Conservation (phyloP, 2,113 vertebrate species). For the Tenrec ecaudatus region DNA sequence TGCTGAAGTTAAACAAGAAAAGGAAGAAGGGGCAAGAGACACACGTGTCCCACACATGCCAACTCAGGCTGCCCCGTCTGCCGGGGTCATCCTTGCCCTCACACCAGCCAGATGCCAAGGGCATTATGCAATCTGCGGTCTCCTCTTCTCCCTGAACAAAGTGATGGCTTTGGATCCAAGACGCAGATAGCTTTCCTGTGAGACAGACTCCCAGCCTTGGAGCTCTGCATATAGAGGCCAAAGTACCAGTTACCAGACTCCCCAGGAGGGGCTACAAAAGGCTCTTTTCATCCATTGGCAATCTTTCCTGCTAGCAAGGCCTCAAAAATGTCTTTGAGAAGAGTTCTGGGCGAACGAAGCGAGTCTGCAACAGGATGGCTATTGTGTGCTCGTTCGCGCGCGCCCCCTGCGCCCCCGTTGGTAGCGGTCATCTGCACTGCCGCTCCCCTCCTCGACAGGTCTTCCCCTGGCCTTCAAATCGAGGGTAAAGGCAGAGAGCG, state of each 20-base stretch:
- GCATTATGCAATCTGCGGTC: conserved; percentile 61
- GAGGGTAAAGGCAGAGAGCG: neutral
- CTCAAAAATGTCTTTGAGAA: conserved; percentile 56
- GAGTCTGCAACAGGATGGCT: neutral
- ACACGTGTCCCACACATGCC: conserved; percentile 44
- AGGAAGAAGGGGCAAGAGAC: neutral
- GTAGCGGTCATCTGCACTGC: neutral
- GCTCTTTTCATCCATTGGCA: conserved; percentile 54
- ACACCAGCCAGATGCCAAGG: conserved; percentile 65
- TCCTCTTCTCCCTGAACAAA: conserved; percentile 63
- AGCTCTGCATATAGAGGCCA: conserved; percentile 4
- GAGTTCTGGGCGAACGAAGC: neutral
- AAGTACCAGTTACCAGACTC: conserved; percentile 24
- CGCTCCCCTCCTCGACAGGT: neutral
- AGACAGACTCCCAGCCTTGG: conserved; percentile 11
- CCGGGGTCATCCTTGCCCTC: conserved; percentile 64
- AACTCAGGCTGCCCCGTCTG: conserved; percentile 43
- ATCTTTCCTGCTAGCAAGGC: conserved; percentile 46
- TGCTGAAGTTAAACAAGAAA: conserved; percentile 18
- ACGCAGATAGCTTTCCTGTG: conserved; percentile 48
- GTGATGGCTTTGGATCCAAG: conserved; percentile 59
- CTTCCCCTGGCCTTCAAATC: conserved; percentile 40
- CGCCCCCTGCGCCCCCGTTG: neutral
- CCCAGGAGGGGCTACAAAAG: neutral
- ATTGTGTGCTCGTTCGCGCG: neutral